A percentile compares a stretch with the other conserved stretches of the same genome.
Conservation (phyloP, 2,888 invertebrate genomes). For the Homarus gammarus region DNA sequence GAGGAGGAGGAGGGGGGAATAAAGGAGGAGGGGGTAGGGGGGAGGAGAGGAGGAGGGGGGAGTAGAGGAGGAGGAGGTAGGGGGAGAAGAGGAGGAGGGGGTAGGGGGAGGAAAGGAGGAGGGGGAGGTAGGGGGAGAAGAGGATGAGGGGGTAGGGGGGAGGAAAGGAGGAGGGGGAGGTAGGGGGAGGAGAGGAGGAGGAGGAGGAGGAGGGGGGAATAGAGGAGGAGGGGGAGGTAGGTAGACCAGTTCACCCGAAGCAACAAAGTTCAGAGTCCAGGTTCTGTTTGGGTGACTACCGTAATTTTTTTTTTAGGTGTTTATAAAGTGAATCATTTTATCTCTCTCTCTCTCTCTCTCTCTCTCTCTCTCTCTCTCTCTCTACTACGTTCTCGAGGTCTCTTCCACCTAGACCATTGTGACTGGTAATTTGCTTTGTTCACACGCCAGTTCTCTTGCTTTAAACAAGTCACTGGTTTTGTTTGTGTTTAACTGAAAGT, state of each 20-base stretch:
- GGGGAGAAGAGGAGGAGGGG: background rate
- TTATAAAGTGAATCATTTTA: background rate
- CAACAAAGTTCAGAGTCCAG: background rate
- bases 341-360: background rate
- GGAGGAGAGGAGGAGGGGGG: background rate
- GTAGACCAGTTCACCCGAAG: too few relatives aligned
- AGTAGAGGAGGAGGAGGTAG: background rate
- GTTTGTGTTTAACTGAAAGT: background rate
- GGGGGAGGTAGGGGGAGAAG: too few relatives aligned
- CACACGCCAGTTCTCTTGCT: background rate
- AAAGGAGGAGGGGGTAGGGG: background rate
- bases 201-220: background rate
- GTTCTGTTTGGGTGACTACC: background rate
- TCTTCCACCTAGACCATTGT: background rate
- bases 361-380: background rate
- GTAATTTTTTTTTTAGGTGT: background rate
- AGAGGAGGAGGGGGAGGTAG: background rate
- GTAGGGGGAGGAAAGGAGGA: background rate
- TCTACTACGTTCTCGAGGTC: background rate
- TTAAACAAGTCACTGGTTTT: background rate
- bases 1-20: background rate
- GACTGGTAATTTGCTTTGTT: constrained; percentile 8
- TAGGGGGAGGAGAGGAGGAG: background rate
- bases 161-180: background rate
- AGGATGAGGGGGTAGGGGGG: background rate